These are phyloP conservation scores for Eulithis prunata DNA, from an alignment of 2,888 invertebrate species.

Conservation along the genomic window DNA sequence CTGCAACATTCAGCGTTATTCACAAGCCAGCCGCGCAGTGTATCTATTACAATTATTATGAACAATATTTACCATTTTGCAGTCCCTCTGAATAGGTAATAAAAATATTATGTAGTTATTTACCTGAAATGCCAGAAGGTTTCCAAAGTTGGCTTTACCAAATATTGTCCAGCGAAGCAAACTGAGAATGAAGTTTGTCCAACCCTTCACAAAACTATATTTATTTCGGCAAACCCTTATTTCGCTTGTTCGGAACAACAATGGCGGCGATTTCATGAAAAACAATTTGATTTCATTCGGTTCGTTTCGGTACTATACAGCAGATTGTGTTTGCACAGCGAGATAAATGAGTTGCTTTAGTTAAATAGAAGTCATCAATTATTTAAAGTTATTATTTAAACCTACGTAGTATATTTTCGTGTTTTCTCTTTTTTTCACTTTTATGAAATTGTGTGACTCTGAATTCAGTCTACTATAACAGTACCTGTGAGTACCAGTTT, in stretches of 20 bases:
- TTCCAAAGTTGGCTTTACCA: conserved; percentile 8
- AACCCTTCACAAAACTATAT: conserved; percentile 27
- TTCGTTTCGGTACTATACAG: conserved; percentile 18
- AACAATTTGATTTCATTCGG: conserved; percentile 28
- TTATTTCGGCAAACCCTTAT: conserved; percentile 25
- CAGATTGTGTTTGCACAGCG: conserved; percentile 13
- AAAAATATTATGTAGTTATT: too few species aligned
- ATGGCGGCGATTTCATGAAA: conserved; percentile 29
- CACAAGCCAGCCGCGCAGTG: too few species aligned
- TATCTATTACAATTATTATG: too few species aligned
- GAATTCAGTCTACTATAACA: too few species aligned
- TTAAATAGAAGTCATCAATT: neutral
- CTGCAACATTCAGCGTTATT: too few species aligned
- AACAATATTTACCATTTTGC: too few species aligned
- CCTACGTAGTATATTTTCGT: too few species aligned
- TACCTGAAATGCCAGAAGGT: conserved; percentile 2
- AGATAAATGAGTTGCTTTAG: conserved; percentile 5
- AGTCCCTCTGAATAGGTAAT: too few species aligned
- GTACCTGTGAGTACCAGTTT: too few species aligned
- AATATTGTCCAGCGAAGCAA: conserved; percentile 17
- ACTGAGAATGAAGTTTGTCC: conserved; percentile 13
- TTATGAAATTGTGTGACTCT: too few species aligned
- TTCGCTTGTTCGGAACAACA: conserved; percentile 20
- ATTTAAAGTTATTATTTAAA: neutral
- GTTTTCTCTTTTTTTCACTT: too few species aligned